Evolutionary conservation across 2,797 vertebrate species (phyloP).

Genomic region (Telmatherina bonti): DNA sequence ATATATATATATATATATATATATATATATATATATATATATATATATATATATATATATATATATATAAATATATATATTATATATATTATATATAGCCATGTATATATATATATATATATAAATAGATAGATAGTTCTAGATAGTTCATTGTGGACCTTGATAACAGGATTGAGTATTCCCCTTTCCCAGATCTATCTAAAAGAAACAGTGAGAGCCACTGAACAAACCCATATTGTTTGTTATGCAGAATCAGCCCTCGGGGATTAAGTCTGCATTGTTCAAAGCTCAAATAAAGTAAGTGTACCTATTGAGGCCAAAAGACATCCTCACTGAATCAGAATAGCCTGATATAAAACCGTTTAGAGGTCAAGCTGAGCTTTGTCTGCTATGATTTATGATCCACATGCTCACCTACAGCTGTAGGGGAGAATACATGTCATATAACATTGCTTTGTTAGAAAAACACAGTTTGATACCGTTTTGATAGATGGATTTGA

Average conservation of each 20-base stretch:
- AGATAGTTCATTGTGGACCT: neutral
- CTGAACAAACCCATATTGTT: slow-evolving; percentile 66
- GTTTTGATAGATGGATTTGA: slow-evolving; percentile 86
- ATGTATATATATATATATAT: too few relatives aligned
- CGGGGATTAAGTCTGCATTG: slow-evolving; percentile 87
- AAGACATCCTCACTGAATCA: slow-evolving; percentile 92
- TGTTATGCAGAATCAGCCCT: slow-evolving; percentile 81
- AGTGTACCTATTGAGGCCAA: slow-evolving; percentile 88
- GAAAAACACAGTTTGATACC: slow-evolving; percentile 87
- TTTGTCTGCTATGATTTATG: slow-evolving; percentile 96
- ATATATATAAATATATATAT: too few relatives aligned
- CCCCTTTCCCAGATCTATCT: slow-evolving; percentile 38
- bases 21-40: too few relatives aligned
- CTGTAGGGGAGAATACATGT: slow-evolving; percentile 87
- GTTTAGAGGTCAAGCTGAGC: slow-evolving; percentile 96
- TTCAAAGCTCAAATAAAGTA: slow-evolving; percentile 87
- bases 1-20: too few relatives aligned
- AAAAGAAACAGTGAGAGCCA: slow-evolving; percentile 39
- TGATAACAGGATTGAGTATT: slow-evolving; percentile 22
- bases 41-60: too few relatives aligned
- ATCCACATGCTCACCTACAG: slow-evolving; percentile 92
- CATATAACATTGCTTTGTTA: slow-evolving; percentile 85
- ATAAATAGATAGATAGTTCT: too few relatives aligned
- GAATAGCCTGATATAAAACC: slow-evolving; percentile 94
- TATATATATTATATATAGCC: too few relatives aligned